Percentiles rank a stretch among this genome's conserved stretches.
Evolutionary conservation across 2,888 invertebrate genomes (phyloP).

Genomic region (Hydrotaea cyrtoneurina): DNA sequence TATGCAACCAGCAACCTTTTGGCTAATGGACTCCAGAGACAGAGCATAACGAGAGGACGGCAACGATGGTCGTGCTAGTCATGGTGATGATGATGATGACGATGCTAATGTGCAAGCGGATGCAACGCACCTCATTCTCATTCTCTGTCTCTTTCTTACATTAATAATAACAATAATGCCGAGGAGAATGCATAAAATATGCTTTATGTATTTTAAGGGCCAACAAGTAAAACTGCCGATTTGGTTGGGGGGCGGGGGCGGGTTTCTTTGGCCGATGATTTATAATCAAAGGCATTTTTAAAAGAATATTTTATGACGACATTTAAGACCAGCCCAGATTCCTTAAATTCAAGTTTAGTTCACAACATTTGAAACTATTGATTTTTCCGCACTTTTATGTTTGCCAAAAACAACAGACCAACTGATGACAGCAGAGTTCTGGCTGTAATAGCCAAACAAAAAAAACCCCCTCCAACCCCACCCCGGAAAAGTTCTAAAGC

Average conservation of each 20-base stretch:
- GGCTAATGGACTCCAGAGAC: slow-evolving; percentile 64
- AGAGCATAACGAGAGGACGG: slow-evolving; percentile 46
- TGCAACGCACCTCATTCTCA: slow-evolving; percentile 14
- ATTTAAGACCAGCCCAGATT: not conserved
- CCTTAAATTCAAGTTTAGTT: slow-evolving; percentile 19
- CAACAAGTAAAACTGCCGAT: not conserved
- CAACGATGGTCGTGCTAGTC: slow-evolving; percentile 29
- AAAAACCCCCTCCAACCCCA: not conserved
- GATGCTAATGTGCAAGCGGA: slow-evolving; percentile 31
- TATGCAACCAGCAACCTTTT: slow-evolving; percentile 62
- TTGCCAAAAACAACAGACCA: slow-evolving; percentile 22
- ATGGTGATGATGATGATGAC: not conserved
- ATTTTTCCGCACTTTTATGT: slow-evolving; percentile 23
- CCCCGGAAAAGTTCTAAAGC: not conserved
- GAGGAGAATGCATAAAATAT: slow-evolving; percentile 18
- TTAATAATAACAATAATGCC: not conserved
- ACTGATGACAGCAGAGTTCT: not conserved
- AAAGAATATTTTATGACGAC: not conserved
- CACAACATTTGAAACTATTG: slow-evolving; percentile 6
- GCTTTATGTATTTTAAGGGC: slow-evolving; percentile 14
- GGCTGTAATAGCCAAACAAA: not conserved
- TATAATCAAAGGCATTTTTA: not conserved
- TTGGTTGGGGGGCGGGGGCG: not conserved
- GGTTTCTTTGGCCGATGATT: not conserved
- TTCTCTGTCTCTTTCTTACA: not conserved